Percentiles rank a stretch among this genome's conserved stretches.
phyloP scores from a whole-genome alignment of 2,113 vertebrate genomes.

The Cariama cristata region DNA sequence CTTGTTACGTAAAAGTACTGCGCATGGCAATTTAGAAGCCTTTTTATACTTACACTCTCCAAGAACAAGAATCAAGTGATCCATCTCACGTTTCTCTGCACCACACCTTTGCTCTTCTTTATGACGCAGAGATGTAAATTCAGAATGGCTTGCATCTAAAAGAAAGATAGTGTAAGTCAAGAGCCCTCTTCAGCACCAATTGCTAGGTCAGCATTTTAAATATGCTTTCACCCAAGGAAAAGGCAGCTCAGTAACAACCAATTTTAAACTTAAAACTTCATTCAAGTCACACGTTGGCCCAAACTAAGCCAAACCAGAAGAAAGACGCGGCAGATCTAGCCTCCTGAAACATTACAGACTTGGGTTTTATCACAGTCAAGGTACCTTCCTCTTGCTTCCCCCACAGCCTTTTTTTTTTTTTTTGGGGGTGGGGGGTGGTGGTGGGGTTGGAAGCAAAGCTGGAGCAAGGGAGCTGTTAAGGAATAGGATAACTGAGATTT shows the following conservation, averaged over 20 bases:
- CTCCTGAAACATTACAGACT: background rate
- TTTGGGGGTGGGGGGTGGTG: accelerated
- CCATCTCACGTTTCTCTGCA: background rate
- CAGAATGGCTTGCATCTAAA: background rate
- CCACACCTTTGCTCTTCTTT: background rate
- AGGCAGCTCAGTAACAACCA: background rate
- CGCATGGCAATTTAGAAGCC: background rate
- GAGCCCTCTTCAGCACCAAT: background rate
- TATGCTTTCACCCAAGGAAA: background rate
- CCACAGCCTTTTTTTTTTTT: no score
- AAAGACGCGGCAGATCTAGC: background rate
- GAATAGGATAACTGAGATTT: background rate
- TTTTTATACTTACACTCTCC: conserved; percentile 45
- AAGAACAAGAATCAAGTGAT: background rate
- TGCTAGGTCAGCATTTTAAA: background rate
- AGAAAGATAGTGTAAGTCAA: background rate
- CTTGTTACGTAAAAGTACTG: background rate
- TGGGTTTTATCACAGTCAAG: background rate
- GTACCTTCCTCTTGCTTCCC: background rate
- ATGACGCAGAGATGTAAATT: background rate
- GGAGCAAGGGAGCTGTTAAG: background rate
- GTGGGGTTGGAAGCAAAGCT: background rate
- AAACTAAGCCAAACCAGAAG: background rate
- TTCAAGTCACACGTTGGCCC: background rate
- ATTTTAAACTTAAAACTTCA: background rate